Evolutionary conservation across 1,140 invertebrate species (phyloP), one percentile per base, ranked within the genome.

Genomic region (Polypedilum vanderplanki): DNA sequence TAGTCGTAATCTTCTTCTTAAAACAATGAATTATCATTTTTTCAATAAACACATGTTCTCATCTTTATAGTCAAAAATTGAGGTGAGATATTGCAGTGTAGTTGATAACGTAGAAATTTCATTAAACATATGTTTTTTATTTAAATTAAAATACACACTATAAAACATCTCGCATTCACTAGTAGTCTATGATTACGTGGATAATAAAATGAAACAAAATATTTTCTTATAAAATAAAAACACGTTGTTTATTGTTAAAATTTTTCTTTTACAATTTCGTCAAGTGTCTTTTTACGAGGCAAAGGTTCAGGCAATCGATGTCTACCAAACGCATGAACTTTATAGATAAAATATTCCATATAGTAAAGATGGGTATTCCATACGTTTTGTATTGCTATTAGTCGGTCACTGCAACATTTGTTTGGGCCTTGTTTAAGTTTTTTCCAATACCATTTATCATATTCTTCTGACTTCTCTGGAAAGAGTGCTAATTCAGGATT

Each of bases 321-420:
- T 8, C 65, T 7, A 18, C 91, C 92, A 78, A 90, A 94, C 4
- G 93, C 92, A 76, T 90, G 85, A 46, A 96, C 83, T 81, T 95
- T 93, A 80, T 96, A 96, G 73, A 95, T 89, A 20, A 95, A 82
- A 82, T 94, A 95, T 77, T 95, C 93, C 12, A 95, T 80, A 2
- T 93, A 90, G 80, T 95, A 95, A 90, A 94, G 92, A 84, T 89
- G 88, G 78, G 92, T 90, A 9, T 92, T 90, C 41, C 86, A 86
- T 15, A 95, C 90, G 77, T 95, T 95, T 81, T 95, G 93, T 82
- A 96, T 96, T 5, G 92, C 93, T 67, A 96, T 88, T 1, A 93
- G 91, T 77, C 88, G 91, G 79, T 95, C 93, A 74, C 91, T 93
- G 80, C 93, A 95, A 80, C 93, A 95, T 75, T 91, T 70, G 9